phyloP scores from a whole-genome alignment of 2,888 invertebrate genomes.

The Chalcosyrphus nemorum region DNA sequence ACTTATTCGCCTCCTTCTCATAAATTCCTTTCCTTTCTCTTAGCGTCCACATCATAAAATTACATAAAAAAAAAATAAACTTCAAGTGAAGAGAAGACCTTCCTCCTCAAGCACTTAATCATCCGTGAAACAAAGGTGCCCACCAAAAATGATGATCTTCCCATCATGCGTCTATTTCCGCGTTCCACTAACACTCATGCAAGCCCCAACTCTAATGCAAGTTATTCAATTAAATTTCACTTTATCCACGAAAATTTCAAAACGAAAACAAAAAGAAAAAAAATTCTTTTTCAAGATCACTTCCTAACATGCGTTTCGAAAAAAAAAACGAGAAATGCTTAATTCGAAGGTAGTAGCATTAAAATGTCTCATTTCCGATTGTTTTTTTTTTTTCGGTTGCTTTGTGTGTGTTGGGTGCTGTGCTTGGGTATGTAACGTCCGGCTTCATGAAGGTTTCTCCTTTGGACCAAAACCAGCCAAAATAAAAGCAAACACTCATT shows the following conservation, averaged over 20 bases:
- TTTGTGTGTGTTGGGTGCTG: slow-evolving; percentile 6
- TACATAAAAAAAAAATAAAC: slow-evolving; percentile 1
- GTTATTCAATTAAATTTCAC: slow-evolving; percentile 64
- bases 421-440: slow-evolving; percentile 25
- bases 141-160: not conserved
- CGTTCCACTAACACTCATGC: not conserved
- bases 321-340: slow-evolving; percentile 12
- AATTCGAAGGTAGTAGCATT: slow-evolving; percentile 31
- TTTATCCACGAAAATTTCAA: not conserved
- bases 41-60: not conserved
- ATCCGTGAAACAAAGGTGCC: not conserved
- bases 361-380: slow-evolving; percentile 31
- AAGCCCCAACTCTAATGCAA: slow-evolving; percentile 19
- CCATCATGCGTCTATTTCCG: slow-evolving; percentile 18
- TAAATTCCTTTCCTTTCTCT: not conserved
- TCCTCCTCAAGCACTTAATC: slow-evolving; percentile 5
- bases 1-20: not conserved
- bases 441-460: slow-evolving; percentile 38
- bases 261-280: slow-evolving; percentile 22
- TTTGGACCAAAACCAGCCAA: slow-evolving; percentile 6
- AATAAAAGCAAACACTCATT: slow-evolving; percentile 36
- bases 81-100: not conserved
- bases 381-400: not conserved
- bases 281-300: slow-evolving; percentile 58
- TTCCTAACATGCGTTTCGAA: slow-evolving; percentile 26